Evolutionary conservation across 2,888 invertebrate genomes (phyloP).

Genomic region (Hedychridium roseum): DNA sequence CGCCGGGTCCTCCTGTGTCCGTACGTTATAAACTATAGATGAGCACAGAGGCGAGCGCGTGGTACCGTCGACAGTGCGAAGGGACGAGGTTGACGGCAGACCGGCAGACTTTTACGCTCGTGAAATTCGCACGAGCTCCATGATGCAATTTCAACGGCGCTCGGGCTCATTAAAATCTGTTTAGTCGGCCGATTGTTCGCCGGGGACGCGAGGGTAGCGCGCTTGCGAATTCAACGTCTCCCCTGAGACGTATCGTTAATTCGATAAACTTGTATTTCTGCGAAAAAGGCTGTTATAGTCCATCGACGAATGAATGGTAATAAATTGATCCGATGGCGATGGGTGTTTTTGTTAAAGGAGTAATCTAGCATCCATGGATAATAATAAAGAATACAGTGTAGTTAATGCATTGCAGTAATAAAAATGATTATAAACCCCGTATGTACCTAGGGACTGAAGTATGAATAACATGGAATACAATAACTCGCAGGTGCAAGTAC

Average conservation of each 20-base stretch:
- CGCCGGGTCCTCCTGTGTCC: conserved; percentile 32
- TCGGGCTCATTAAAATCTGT: conserved; percentile 67
- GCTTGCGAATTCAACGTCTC: conserved; percentile 28
- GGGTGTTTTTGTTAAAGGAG: too few species aligned
- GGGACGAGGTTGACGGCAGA: conserved; percentile 20
- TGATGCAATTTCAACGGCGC: conserved; percentile 32
- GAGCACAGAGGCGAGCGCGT: conserved; percentile 31
- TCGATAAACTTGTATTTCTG: conserved; percentile 37
- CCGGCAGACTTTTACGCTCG: conserved; percentile 43
- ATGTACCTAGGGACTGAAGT: too few species aligned
- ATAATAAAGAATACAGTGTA: too few species aligned
- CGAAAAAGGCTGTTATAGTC: too few species aligned
- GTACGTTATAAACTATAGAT: conserved; percentile 42
- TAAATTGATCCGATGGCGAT: too few species aligned
- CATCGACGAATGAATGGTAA: too few species aligned
- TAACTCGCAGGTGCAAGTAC: too few species aligned
- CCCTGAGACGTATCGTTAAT: conserved; percentile 37
- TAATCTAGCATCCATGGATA: too few species aligned
- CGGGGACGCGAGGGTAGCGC: conserved; percentile 22
- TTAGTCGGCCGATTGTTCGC: conserved; percentile 61
- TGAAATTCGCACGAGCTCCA: conserved; percentile 45
- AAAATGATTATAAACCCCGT: too few species aligned
- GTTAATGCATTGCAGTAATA: too few species aligned
- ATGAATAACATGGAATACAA: too few species aligned
- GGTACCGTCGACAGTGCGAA: conserved; percentile 29